Conservation (phyloP, 2,797 vertebrate species). For the Balearica regulorum region DNA sequence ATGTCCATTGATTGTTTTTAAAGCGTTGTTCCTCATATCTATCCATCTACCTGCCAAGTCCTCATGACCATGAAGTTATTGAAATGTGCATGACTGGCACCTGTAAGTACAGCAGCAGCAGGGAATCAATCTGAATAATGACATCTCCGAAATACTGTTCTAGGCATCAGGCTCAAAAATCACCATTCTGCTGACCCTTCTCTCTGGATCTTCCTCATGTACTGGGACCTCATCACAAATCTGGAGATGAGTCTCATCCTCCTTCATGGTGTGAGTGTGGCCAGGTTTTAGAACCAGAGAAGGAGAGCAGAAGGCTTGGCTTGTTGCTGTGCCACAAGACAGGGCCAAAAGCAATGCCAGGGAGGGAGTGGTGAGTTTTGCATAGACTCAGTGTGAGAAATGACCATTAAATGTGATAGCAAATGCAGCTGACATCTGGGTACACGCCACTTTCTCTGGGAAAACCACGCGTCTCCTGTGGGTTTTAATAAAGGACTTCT, state of each 20-base stretch:
- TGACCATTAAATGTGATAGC: neutral
- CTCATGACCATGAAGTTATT: neutral
- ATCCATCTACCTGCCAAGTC: neutral
- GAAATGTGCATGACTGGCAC: neutral
- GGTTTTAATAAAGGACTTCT: neutral
- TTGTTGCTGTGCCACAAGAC: neutral
- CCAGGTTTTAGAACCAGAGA: neutral
- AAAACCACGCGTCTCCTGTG: neutral
- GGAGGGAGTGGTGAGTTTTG: neutral
- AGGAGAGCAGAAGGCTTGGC: neutral
- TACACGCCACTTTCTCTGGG: rapidly evolving
- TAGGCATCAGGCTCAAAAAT: neutral
- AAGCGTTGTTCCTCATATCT: neutral
- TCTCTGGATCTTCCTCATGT: neutral
- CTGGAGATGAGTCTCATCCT: neutral
- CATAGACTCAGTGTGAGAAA: neutral
- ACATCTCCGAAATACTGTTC: neutral
- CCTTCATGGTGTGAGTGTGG: neutral
- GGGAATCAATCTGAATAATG: neutral
- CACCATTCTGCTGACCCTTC: neutral
- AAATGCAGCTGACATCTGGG: neutral
- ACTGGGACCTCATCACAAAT: neutral
- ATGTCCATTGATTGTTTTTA: neutral
- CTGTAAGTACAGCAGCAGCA: neutral
- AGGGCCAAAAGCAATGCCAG: neutral